Percentiles rank a stretch among this genome's conserved stretches.
phyloP scores from a whole-genome alignment of 30 jellyfish, hydroid and myxozoan species.

The Pseudorhiza aurosa region DNA sequence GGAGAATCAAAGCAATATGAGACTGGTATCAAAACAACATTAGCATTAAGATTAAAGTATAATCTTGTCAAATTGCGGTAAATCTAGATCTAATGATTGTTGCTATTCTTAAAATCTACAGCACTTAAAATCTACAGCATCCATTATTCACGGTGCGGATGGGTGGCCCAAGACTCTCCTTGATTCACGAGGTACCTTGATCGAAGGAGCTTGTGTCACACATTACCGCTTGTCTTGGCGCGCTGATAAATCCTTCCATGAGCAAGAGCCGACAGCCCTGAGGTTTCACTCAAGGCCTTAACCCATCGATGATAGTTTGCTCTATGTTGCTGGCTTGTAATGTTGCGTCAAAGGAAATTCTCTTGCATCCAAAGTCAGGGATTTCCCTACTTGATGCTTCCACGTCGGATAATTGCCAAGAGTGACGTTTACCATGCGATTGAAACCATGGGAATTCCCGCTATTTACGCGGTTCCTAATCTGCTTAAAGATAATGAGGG shows the following conservation, averaged over 20 bases:
- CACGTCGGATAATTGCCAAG: too few relatives aligned
- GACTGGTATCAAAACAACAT: not conserved
- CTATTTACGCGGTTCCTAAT: constrained; percentile 17
- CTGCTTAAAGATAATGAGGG: constrained; percentile 13
- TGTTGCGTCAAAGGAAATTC: too few relatives aligned
- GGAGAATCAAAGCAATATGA: not conserved
- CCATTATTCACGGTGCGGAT: not conserved
- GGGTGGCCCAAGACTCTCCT: not conserved
- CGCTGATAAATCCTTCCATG: too few relatives aligned
- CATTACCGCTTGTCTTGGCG: constrained; percentile 4
- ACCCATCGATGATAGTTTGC: too few relatives aligned
- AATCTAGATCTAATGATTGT: not conserved
- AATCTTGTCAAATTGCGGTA: constrained; percentile 1
- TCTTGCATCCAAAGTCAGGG: too few relatives aligned
- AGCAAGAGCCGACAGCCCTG: too few relatives aligned
- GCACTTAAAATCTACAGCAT: too few relatives aligned
- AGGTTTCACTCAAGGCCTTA: too few relatives aligned
- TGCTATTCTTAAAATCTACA: not conserved
- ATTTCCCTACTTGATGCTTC: too few relatives aligned
- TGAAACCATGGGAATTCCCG: constrained; percentile 12
- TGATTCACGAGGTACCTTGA: not conserved
- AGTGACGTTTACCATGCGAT: too few relatives aligned
- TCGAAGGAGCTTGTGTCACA: too few relatives aligned
- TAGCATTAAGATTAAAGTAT: not conserved
- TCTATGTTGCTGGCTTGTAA: too few relatives aligned